Conservation (phyloP, 2,113 vertebrate species). For the Pterophyllum scalare region DNA sequence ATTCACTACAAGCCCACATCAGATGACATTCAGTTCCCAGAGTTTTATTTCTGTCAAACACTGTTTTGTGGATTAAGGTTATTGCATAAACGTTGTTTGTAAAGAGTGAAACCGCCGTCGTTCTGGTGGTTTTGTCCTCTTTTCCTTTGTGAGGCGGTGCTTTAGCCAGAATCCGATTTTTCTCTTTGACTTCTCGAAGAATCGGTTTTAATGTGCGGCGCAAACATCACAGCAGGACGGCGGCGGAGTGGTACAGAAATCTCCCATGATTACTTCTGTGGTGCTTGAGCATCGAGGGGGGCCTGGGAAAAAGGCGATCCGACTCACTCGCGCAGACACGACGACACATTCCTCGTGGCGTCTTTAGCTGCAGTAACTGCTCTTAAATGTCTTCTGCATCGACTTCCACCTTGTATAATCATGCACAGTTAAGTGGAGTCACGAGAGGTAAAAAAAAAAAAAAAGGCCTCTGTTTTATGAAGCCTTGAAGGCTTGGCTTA, state of each 20-base stretch:
- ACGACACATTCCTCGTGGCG: slow-evolving; percentile 33
- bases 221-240: neutral
- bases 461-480: slow-evolving; percentile 40
- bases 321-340: neutral
- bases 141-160: neutral
- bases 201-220: neutral
- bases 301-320: slow-evolving; percentile 22
- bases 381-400: neutral
- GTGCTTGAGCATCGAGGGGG: neutral
- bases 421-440: slow-evolving; percentile 42
- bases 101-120: neutral
- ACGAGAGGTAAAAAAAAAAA: neutral
- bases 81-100: slow-evolving; percentile 2
- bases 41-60: slow-evolving; percentile 10
- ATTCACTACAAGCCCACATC: slow-evolving; percentile 7
- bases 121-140: neutral
- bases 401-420: slow-evolving; percentile 1
- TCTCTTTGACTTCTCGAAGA: neutral
- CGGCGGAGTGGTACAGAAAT: slow-evolving; percentile 11
- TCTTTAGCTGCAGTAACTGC: neutral
- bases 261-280: slow-evolving; percentile 36
- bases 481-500: slow-evolving; percentile 75
- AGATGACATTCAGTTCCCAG: slow-evolving; percentile 10
- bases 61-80: slow-evolving; percentile 37
- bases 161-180: slow-evolving; percentile 4